These are phyloP conservation scores for Stegastes partitus DNA, from an alignment of 2,113 vertebrate species.

Conservation along the genomic window DNA sequence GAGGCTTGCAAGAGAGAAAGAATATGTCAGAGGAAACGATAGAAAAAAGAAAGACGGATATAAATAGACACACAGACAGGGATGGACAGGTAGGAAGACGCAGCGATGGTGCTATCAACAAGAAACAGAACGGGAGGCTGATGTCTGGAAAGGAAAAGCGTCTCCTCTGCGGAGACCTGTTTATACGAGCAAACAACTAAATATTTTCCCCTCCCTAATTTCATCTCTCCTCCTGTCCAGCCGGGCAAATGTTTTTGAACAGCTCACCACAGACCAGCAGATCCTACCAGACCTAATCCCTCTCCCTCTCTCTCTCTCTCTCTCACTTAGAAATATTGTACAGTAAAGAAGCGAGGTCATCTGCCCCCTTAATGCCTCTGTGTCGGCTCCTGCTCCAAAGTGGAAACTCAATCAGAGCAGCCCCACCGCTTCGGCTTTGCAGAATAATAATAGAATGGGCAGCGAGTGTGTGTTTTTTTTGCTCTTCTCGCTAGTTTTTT, in stretches of 20 bases:
- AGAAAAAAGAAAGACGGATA: slow-evolving; percentile 52
- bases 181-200: slow-evolving; percentile 23
- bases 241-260: slow-evolving; percentile 56
- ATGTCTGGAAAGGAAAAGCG: not conserved
- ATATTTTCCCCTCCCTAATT: not conserved
- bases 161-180: slow-evolving; percentile 8
- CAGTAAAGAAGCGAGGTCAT: slow-evolving; percentile 66
- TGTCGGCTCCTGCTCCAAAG: slow-evolving; percentile 67
- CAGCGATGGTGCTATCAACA: slow-evolving; percentile 20
- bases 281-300: slow-evolving; percentile 61
- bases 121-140: not conserved
- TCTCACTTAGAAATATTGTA: slow-evolving; percentile 70
- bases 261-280: slow-evolving; percentile 54
- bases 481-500: slow-evolving; percentile 19
- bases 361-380: slow-evolving; percentile 69
- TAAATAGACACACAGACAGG: slow-evolving; percentile 58
- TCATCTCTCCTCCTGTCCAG: slow-evolving; percentile 35
- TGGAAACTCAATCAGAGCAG: slow-evolving; percentile 75
- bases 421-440: slow-evolving; percentile 47
- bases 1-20: slow-evolving; percentile 51
- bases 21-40: slow-evolving; percentile 61
- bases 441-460: slow-evolving; percentile 70
- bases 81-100: slow-evolving; percentile 24
- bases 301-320: not conserved
- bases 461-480: slow-evolving; percentile 22